A percentile compares a stretch with the other conserved stretches of the same genome.
Evolutionary conservation across 2,113 vertebrate species (phyloP).

Genomic region (Lipotes vexillifer): DNA sequence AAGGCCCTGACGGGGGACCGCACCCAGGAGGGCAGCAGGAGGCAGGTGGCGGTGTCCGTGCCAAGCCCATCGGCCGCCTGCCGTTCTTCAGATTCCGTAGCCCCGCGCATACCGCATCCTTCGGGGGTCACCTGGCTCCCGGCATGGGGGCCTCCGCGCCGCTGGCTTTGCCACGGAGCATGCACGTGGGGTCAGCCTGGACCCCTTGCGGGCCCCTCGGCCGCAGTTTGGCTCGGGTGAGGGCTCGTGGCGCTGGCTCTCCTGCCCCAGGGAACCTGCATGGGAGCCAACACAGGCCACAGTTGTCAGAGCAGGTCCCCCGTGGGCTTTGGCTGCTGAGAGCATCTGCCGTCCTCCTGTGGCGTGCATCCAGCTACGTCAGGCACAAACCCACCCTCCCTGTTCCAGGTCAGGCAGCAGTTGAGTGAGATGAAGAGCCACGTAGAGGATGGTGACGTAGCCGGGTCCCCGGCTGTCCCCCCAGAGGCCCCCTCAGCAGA

Average conservation of each 20-base stretch:
- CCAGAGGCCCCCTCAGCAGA: conserved; percentile 70
- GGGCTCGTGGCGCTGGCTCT: background rate
- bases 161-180: background rate
- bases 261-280: background rate
- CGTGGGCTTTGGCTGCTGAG: fast-evolving
- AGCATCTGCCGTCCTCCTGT: background rate
- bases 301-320: background rate
- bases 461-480: conserved; percentile 76
- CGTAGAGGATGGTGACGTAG: conserved; percentile 78
- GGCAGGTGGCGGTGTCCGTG: fast-evolving
- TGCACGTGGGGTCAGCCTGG: background rate
- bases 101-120: background rate
- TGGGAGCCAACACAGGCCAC: background rate
- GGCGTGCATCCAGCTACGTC: background rate
- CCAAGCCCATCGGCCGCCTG: background rate
- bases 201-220: background rate
- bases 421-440: conserved; percentile 84
- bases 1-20: background rate
- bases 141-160: fast-evolving
- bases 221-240: background rate
- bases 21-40: background rate
- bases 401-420: conserved; percentile 90
- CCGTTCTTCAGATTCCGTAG: background rate
- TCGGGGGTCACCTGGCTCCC: background rate
- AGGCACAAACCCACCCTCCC: conserved; percentile 73